phyloP scores from a whole-genome alignment of 2,888 invertebrate species.

The Copidosoma aretas region DNA sequence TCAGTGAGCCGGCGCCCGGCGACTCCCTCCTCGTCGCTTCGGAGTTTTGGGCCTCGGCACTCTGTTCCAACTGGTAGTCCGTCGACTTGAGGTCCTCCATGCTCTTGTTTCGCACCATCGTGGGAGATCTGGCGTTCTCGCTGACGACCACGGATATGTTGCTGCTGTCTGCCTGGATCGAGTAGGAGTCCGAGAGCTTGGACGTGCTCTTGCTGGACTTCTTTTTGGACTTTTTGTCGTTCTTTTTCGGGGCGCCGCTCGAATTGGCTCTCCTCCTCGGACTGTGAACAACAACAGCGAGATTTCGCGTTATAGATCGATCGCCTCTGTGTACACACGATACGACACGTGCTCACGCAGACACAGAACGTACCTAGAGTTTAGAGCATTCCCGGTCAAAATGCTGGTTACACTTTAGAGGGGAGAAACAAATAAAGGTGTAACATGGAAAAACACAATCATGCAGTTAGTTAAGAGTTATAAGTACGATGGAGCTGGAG shows the following conservation, averaged over 20 bases:
- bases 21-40: constrained; percentile 35
- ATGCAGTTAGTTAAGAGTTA: not conserved
- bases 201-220: constrained; percentile 62
- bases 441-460: not conserved
- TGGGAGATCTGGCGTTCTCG: constrained; percentile 48
- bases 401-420: not conserved
- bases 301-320: no score
- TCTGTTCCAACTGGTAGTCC: constrained; percentile 42
- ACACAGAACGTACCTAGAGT: not conserved
- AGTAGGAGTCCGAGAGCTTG: constrained; percentile 53
- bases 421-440: not conserved
- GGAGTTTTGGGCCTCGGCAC: constrained; percentile 33
- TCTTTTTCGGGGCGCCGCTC: constrained; percentile 61
- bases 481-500: no score
- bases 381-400: not conserved
- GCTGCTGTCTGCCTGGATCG: constrained; percentile 47
- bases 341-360: not conserved
- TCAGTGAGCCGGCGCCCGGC: constrained; percentile 20
- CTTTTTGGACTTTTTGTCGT: constrained; percentile 67
- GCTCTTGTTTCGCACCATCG: constrained; percentile 53
- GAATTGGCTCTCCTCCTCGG: constrained; percentile 59
- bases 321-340: no score
- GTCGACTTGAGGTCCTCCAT: constrained; percentile 55
- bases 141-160: constrained; percentile 54
- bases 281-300: constrained; percentile 40